Base-by-base conservation (phyloP, 2,888 invertebrate genomes). In the Folsomia manolachei region DNA sequence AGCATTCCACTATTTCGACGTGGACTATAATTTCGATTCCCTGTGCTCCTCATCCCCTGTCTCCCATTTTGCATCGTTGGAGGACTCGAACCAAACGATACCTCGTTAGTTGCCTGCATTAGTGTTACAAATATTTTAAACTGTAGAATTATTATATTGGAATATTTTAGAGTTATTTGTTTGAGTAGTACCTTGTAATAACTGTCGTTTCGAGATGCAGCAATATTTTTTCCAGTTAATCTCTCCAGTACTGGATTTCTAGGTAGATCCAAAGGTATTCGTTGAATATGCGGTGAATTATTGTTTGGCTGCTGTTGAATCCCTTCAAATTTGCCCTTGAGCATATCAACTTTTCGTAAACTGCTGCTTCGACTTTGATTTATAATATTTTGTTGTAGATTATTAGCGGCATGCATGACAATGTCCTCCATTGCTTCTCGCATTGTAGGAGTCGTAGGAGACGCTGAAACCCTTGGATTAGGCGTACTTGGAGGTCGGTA, bases 241-340 rank as follows among this genome's bases (percentile, higher is more conserved):
- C 94, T 86, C 83, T 95, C 95, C 82, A 95, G 89, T 73, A 95
- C 94, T 75, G 95, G 94, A 84, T 95, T 95, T n/a, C 82, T 75
- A 2, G 79, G 75, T 39, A 80, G 73, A 39, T 80, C 79, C 1
- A 78, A 69, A 7, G 74, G 62, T 27, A 60, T 68, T 63, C 72
- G 67, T 9, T 67, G 39, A 11, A 25, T 19, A 25, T 53, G 51
- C 7, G 1, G 7, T n/a, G 19, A 26, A 62, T 62, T 62, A 11
- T 9, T 18, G 18, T 51, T 51, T 51, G 9, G 51, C n/a, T n/a
- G n/a, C 39, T 9, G 14, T 9, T 4, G 39, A 14, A 4, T 14
- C 14, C 39, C 39, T 56, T 67, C 67, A 26, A 67, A 67, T 19
- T 39, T 53, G 14, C 56, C 56, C 53, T 67, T 67, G 1, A 67